phyloP scores from a whole-genome alignment of 2,888 invertebrate species.

The Hypsopygia costalis region DNA sequence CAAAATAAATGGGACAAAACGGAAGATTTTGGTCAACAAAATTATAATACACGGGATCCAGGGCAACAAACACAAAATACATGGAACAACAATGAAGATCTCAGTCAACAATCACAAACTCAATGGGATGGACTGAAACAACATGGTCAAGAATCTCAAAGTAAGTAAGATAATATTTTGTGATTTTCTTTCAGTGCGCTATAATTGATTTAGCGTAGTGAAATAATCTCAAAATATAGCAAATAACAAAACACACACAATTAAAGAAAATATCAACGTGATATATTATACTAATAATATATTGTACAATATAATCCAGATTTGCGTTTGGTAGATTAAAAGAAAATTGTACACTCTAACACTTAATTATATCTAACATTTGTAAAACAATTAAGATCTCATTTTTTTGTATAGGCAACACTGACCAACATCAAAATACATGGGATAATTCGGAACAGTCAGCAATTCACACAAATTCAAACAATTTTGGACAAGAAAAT shows the following conservation, averaged over 20 bases:
- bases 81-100: slow-evolving; percentile 10
- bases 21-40: slow-evolving; percentile 31
- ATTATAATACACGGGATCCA: slow-evolving; percentile 13
- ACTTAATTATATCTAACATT: no score
- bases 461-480: background rate
- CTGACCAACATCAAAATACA: slow-evolving; percentile 20
- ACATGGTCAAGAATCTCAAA: slow-evolving; percentile 23
- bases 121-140: slow-evolving; percentile 12
- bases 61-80: slow-evolving; percentile 14
- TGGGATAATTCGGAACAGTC: slow-evolving; percentile 5
- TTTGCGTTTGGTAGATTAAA: no score
- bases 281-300: no score
- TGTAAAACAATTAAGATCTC: background rate
- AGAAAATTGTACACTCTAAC: no score
- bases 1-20: slow-evolving; percentile 30
- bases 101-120: slow-evolving; percentile 21
- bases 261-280: no score
- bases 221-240: no score
- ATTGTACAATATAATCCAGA: no score
- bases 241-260: no score
- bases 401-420: slow-evolving; percentile 15
- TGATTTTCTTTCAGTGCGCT: no score
- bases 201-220: no score
- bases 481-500: background rate
- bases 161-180: slow-evolving; percentile 17